Evolutionary conservation across 2,888 invertebrate genomes (phyloP).

Genomic region (Rhabditophanes sp.): DNA sequence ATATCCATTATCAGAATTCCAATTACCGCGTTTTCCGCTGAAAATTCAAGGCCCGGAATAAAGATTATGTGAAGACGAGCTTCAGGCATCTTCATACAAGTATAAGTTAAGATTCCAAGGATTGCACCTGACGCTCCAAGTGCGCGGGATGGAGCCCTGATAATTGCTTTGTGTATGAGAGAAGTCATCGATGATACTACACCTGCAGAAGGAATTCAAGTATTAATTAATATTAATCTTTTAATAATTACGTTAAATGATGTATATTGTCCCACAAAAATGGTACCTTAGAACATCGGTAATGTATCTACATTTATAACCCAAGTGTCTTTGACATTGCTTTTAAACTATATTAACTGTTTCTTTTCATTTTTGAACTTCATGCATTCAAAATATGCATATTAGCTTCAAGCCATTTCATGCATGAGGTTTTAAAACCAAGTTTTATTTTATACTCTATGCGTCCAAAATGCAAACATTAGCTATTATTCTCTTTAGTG

Average conservation of each 20-base stretch:
- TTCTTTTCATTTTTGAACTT: no score
- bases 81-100: constrained; percentile 73
- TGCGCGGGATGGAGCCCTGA: constrained; percentile 60
- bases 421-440: no score
- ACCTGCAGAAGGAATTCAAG: no score
- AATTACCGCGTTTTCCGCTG: constrained; percentile 51
- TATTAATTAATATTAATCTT: background rate
- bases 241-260: background rate
- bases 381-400: no score
- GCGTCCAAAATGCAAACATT: no score
- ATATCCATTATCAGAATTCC: constrained; percentile 66
- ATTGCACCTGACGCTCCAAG: constrained; percentile 92
- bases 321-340: constrained; percentile 5
- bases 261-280: no score
- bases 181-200: constrained; percentile 60
- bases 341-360: no score
- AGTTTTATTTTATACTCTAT: no score
- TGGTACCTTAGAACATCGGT: no score
- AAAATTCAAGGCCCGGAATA: constrained; percentile 71
- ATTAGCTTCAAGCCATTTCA: no score
- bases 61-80: constrained; percentile 73
- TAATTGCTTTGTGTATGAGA: constrained; percentile 60
- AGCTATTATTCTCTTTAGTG: no score
- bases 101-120: constrained; percentile 69
- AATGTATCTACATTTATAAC: constrained; percentile 1